phyloP scores from a whole-genome alignment of 1,140 invertebrate genomes.

The Monochamus saltuarius region DNA sequence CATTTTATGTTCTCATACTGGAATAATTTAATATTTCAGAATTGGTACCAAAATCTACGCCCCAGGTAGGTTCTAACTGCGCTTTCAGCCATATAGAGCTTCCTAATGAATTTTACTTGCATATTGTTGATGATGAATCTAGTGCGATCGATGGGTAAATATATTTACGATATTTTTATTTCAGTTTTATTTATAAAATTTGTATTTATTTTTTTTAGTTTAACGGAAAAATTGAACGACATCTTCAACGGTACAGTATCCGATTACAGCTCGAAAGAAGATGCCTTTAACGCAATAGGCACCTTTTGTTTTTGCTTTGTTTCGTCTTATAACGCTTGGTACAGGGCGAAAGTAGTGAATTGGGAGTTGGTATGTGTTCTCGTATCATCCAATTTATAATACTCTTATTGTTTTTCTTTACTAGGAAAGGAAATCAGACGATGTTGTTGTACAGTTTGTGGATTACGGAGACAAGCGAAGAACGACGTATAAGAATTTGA shows the following conservation, averaged over 20 bases:
- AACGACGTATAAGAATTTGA: slow-evolving; percentile 27
- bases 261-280: slow-evolving; percentile 12
- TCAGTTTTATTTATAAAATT: too few relatives aligned
- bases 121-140: slow-evolving; percentile 15
- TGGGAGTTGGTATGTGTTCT: background rate
- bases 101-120: slow-evolving; percentile 22
- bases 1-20: too few relatives aligned
- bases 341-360: slow-evolving; percentile 13
- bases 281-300: slow-evolving; percentile 2
- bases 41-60: background rate
- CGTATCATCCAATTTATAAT: background rate
- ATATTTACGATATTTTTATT: too few relatives aligned
- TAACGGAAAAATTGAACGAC: background rate
- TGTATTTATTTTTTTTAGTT: background rate
- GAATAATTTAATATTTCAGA: background rate
- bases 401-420: slow-evolving; percentile 10
- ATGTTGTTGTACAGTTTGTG: slow-evolving; percentile 28
- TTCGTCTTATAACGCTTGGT: slow-evolving; percentile 3
- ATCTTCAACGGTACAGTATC: background rate
- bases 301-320: slow-evolving; percentile 12
- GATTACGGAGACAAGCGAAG: slow-evolving; percentile 32
- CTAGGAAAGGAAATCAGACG: slow-evolving; percentile 20
- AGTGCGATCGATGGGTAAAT: slow-evolving; percentile 1
- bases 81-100: slow-evolving; percentile 14
- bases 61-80: slow-evolving; percentile 5